Base-by-base conservation (phyloP, 2,797 vertebrate species). In the Xerus rutilus region DNA sequence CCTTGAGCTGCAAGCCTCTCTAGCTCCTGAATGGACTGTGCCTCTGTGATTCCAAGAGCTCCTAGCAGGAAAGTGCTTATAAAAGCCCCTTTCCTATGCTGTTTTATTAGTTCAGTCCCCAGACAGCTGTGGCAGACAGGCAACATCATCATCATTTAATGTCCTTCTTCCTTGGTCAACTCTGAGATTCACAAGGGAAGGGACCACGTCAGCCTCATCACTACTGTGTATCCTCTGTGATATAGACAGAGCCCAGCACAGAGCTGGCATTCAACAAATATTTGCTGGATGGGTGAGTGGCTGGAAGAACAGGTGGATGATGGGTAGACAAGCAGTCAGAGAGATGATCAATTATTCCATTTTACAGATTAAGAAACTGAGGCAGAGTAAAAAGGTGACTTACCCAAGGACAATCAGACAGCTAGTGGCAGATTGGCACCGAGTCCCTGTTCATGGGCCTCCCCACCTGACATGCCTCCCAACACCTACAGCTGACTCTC, bases 331-430 rank as follows among this genome's bases (percentile, higher is more conserved):
- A 54, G 54, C n/a, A 64, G 69, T 23, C 25, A 20, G 54, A 70
- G 0, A 12, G 62, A 23, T 39, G 39, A 73, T 43, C 17, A 76
- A 79, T 57, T 92, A 49, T 28, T 65, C 89, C 54, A 82, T 72
- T 85, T 95, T 67, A 88, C 21, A 96, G 83, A 86, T 62, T 73
- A 93, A 82, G 45, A 92, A 92, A 95, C 15, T 92, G 77, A 96
- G 91, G 32, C 59, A 78, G 10, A 93, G 30, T 89, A 59, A 64
- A 89, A 96, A 86, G n/a, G 17, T 67, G 39, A 67, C 32, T 83
- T 89, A 85, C 5, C 11, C n/a, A 69, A 91, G 70, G 81, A n/a
- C 43, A 87, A 35, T 28, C 14, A 78, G 77, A 45, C 30, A 64
- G 54, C 81, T 69, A 78, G 59, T 15, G 15, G 69, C 65, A 84